Conservation (phyloP, 2,888 invertebrate genomes). For the Trachelus iudaicus region DNA sequence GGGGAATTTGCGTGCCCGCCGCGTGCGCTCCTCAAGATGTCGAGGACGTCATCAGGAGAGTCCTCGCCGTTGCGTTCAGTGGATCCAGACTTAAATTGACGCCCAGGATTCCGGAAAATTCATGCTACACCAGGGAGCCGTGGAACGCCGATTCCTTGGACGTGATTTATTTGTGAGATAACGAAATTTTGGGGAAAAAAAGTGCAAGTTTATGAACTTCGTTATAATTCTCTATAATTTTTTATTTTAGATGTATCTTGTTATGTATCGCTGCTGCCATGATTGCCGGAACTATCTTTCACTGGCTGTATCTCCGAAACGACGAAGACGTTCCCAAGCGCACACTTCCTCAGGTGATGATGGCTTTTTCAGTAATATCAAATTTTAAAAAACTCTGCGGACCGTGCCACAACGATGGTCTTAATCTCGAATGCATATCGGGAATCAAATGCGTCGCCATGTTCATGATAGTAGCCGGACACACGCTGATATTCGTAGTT, state of each 20-base stretch:
- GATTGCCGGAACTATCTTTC: conserved; percentile 48
- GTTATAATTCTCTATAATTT: neutral
- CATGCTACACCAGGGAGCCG: conserved; percentile 44
- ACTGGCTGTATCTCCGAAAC: conserved; percentile 39
- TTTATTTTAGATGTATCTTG: conserved; percentile 48
- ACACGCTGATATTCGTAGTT: conserved; percentile 74
- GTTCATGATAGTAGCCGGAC: conserved; percentile 75
- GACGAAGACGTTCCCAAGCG: conserved; percentile 34
- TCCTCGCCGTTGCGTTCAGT: conserved; percentile 40
- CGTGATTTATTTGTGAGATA: conserved; percentile 48
- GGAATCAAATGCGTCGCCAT: conserved; percentile 77
- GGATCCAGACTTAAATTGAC: conserved; percentile 38
- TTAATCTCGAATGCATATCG: conserved; percentile 74
- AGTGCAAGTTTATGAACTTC: neutral
- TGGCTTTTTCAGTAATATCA: conserved; percentile 72
- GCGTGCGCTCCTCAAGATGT: conserved; percentile 63
- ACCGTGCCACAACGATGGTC: conserved; percentile 69
- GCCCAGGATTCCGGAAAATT: conserved; percentile 34
- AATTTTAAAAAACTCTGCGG: conserved; percentile 72
- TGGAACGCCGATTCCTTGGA: conserved; percentile 34
- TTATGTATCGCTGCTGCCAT: conserved; percentile 42
- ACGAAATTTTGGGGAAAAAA: neutral
- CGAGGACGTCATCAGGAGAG: conserved; percentile 46
- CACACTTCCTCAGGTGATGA: conserved; percentile 38
- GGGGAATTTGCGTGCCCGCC: conserved; percentile 70